phyloP scores from a whole-genome alignment of 1,140 invertebrate genomes.

The Drosophila orosa region DNA sequence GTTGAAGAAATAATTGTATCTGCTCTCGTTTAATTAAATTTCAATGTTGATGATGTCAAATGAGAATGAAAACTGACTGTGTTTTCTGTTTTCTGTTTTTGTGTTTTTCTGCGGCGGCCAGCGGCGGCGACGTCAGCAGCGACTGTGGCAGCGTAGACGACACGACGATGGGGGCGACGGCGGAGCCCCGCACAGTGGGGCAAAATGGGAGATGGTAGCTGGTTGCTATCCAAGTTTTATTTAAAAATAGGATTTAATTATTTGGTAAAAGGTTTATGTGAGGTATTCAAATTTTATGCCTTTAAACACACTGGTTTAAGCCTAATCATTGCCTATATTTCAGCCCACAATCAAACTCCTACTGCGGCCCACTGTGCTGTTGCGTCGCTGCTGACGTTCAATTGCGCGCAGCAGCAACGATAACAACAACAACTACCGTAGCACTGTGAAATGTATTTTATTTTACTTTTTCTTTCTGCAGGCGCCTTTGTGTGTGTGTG shows the following conservation, averaged over 20 bases:
- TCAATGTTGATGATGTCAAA: conserved; percentile 83
- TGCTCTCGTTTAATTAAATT: conserved; percentile 80
- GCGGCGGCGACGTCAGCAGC: conserved; percentile 51
- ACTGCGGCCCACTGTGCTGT: conserved; percentile 20
- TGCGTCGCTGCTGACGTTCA: conserved; percentile 60
- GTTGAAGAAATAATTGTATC: conserved; percentile 42
- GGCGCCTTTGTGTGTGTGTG: conserved; percentile 27
- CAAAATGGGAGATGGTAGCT: neutral
- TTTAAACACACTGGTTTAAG: neutral
- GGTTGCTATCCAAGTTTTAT: neutral
- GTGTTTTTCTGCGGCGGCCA: conserved; percentile 60
- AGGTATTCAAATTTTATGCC: too few relatives aligned
- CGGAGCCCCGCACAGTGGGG: conserved; percentile 37
- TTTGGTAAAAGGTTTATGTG: neutral
- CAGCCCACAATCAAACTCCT: neutral
- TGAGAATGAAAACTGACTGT: conserved; percentile 82
- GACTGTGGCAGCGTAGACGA: conserved; percentile 19
- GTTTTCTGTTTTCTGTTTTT: conserved; percentile 73
- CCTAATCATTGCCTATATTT: too few relatives aligned
- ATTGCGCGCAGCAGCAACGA: conserved; percentile 70
- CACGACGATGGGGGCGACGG: conserved; percentile 48
- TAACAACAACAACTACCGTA: conserved; percentile 30
- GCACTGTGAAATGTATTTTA: conserved; percentile 55
- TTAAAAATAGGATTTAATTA: neutral
- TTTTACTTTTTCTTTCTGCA: conserved; percentile 65